Evolutionary conservation across 2,888 invertebrate species (phyloP), one percentile per base, ranked within the genome.

Genomic region (Spilarctia lutea): DNA sequence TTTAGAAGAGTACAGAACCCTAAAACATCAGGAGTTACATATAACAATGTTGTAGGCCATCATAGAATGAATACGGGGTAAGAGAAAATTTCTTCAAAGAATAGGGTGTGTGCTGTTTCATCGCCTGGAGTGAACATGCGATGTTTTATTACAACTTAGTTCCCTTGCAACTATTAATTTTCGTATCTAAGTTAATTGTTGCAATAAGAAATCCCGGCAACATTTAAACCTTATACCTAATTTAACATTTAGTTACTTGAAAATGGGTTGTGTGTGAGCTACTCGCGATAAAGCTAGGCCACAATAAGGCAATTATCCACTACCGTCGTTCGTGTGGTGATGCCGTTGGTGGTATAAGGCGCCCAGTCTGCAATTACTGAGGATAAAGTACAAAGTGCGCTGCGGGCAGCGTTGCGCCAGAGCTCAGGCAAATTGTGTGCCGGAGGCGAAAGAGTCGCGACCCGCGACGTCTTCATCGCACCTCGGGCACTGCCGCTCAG

Each of bases 231-330:
- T 92, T 93, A 90, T 30, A 63, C 18, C 63, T 93, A 92, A 94
- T 93, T 93, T 91, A 86, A 88, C 83, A 81, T 88, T 87, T 88
- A 89, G 89, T 91, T 92, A 88, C 91, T 90, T 86, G 91, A 91
- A 92, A 92, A 87, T 90, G 87, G 88, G 92, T 92, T 91, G 92
- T 87, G 85, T 30, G 63, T 63, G 20, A 89, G 89, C 83, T 85
- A 86, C 88, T 88, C 86, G 90, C 86, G 82, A 76, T 60, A 89
- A 83, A 87, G 87, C 89, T 87, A 86, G 87, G 90, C 89, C 93
- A 94, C 93, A 94, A 95, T 93, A 90, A 92, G 83, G 93, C 94
- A 94, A 95, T 95, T 94, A 94, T 92, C 92, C 91, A 92, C 92
- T 93, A 93, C 92, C 91, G 91, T 90, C 89, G 91, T 89, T 90